phyloP scores from a whole-genome alignment of 1,140 invertebrate genomes.

The Drosophila rhopaloa region DNA sequence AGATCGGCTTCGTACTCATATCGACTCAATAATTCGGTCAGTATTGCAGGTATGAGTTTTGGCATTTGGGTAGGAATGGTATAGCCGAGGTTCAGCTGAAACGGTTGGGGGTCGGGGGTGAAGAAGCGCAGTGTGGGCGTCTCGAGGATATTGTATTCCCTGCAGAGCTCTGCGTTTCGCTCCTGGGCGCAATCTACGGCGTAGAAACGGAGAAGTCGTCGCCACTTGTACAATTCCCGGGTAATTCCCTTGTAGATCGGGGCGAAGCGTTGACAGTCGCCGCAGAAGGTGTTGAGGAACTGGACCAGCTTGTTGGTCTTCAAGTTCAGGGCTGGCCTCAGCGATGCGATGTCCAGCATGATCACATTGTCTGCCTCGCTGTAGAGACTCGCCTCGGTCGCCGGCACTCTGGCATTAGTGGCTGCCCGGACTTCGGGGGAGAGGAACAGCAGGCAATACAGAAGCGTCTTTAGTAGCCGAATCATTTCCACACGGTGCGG shows the following conservation, averaged over 20 bases:
- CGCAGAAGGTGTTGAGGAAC: constrained; percentile 96
- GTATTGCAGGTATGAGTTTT: constrained; percentile 1
- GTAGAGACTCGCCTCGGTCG: constrained; percentile 86
- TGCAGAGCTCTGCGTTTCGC: constrained; percentile 87
- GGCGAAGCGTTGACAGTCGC: constrained; percentile 93
- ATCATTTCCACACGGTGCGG: constrained; percentile 44
- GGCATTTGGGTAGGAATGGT: constrained; percentile 9
- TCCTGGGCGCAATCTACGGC: constrained; percentile 91
- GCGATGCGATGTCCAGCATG: constrained; percentile 82
- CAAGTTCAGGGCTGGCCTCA: constrained; percentile 14
- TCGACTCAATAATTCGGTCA: constrained; percentile 23
- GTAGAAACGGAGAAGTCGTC: constrained; percentile 85
- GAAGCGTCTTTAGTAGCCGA: constrained; percentile 12
- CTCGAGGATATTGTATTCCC: constrained; percentile 88
- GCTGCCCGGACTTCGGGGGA: not conserved
- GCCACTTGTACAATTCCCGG: constrained; percentile 86
- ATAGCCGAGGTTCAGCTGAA: constrained; percentile 13
- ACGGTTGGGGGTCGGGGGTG: constrained; percentile 82
- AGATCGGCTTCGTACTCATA: constrained; percentile 13
- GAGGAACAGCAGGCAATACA: constrained; percentile 7
- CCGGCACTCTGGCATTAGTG: constrained; percentile 3
- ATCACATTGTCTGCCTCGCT: constrained; percentile 86
- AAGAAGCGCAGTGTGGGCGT: constrained; percentile 94
- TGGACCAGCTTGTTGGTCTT: constrained; percentile 87
- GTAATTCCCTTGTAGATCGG: constrained; percentile 91